phyloP scores from a whole-genome alignment of 2,113 vertebrate species.

The Orcinus orca region DNA sequence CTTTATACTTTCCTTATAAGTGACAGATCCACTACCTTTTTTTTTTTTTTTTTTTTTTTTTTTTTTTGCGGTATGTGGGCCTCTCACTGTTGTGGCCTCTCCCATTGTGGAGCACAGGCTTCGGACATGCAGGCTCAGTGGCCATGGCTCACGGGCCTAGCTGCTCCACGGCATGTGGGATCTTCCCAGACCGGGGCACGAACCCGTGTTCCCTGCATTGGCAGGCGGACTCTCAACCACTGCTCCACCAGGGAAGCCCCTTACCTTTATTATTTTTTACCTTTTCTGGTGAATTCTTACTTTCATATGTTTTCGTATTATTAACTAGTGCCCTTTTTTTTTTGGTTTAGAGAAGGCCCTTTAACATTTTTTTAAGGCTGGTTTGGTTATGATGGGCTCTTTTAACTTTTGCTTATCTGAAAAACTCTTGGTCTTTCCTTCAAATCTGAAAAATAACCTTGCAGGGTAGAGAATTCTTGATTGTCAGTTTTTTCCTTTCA shows the following conservation, averaged over 20 bases:
- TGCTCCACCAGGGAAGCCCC: too few species aligned
- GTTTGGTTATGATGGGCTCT: neutral
- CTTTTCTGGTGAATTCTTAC: neutral
- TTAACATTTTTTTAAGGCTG: neutral
- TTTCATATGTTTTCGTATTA: neutral
- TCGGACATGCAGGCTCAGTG: rapidly evolving
- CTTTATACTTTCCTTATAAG: too few species aligned
- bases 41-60: too few species aligned
- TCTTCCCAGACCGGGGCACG: rapidly evolving
- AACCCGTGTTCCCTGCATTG: too few species aligned
- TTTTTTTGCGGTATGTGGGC: rapidly evolving
- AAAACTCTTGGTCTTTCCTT: neutral
- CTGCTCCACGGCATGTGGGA: rapidly evolving
- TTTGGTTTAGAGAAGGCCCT: neutral
- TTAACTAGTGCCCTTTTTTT: neutral
- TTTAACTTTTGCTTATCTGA: neutral
- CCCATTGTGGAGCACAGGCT: too few species aligned
- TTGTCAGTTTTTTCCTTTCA: neutral
- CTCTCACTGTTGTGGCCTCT: too few species aligned
- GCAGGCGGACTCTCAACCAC: too few species aligned
- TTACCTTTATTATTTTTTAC: neutral
- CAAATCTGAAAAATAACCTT: neutral
- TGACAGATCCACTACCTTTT: neutral
- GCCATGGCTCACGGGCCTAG: too few species aligned
- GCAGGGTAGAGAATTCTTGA: neutral